Evolutionary conservation across 2,113 vertebrate species (phyloP).

Genomic region (Danio rerio): DNA sequence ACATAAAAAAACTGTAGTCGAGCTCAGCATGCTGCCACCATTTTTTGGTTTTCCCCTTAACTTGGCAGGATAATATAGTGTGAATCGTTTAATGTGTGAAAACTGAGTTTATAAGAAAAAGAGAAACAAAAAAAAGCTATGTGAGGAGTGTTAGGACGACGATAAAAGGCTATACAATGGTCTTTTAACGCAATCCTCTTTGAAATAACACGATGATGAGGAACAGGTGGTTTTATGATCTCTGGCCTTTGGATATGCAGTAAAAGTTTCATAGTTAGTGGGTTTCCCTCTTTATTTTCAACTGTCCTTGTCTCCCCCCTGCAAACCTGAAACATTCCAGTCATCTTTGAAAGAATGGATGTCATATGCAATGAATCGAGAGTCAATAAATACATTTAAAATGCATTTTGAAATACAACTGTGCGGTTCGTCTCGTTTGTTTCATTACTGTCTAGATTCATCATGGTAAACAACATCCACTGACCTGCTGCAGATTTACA

Average conservation of each 20-base stretch:
- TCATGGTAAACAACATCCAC: not conserved
- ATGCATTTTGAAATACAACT: conserved; percentile 56
- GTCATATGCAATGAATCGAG: conserved; percentile 95
- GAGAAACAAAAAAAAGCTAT: conserved; percentile 68
- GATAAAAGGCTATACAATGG: conserved; percentile 94
- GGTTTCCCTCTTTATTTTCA: conserved; percentile 78
- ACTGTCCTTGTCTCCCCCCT: not conserved
- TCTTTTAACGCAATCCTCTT: conserved; percentile 82
- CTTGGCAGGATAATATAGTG: conserved; percentile 99
- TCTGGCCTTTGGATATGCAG: conserved; percentile 93
- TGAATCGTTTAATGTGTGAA: conserved; percentile 91
- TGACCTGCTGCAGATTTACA: not conserved
- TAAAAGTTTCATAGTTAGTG: conserved; percentile 95
- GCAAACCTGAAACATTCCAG: conserved; percentile 85
- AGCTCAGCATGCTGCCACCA: conserved; percentile 94
- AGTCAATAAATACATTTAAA: conserved; percentile 61
- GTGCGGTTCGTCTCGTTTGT: conserved; percentile 71
- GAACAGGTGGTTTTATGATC: conserved; percentile 84
- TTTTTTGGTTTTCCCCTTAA: conserved; percentile 85
- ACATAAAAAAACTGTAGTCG: conserved; percentile 87
- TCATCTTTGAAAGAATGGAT: conserved; percentile 81
- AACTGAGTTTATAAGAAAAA: conserved; percentile 76
- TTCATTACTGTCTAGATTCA: conserved; percentile 73
- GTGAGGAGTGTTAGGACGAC: conserved; percentile 83
- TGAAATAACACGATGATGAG: conserved; percentile 83